phyloP scores from a whole-genome alignment of 1,140 invertebrate species.

The Rhyacophila brunnea region DNA sequence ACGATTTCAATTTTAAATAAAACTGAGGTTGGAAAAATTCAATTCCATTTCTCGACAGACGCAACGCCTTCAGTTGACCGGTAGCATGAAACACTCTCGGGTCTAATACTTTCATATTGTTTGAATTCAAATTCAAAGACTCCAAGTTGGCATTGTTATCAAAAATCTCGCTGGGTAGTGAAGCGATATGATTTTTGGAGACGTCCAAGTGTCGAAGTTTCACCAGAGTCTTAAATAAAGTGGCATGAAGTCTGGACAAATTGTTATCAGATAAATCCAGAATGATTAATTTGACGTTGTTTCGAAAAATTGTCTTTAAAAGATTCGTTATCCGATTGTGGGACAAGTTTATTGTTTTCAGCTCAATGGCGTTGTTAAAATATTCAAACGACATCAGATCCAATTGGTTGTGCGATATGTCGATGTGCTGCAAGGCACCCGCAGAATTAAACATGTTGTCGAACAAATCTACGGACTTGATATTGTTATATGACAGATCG shows the following conservation, averaged over 20 bases:
- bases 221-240: neutral
- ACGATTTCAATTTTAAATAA: neutral
- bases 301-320: neutral
- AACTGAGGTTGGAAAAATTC: neutral
- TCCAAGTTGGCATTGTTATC: neutral
- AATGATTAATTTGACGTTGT: neutral
- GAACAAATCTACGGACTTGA: too few species aligned
- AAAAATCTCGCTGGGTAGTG: neutral
- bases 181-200: neutral
- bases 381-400: neutral
- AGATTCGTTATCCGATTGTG: neutral
- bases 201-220: constrained; percentile 3
- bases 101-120: neutral
- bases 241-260: neutral
- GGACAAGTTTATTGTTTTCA: constrained; percentile 7
- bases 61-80: neutral
- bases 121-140: neutral
- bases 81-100: neutral
- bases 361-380: neutral
- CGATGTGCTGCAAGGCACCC: neutral
- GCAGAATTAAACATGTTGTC: too few species aligned
- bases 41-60: constrained; percentile 6
- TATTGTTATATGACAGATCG: constrained; percentile 10
- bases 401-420: constrained; percentile 16
- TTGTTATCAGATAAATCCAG: neutral